Conservation (phyloP, 2,797 vertebrate species). For the Pseudotriccus pelzelni region DNA sequence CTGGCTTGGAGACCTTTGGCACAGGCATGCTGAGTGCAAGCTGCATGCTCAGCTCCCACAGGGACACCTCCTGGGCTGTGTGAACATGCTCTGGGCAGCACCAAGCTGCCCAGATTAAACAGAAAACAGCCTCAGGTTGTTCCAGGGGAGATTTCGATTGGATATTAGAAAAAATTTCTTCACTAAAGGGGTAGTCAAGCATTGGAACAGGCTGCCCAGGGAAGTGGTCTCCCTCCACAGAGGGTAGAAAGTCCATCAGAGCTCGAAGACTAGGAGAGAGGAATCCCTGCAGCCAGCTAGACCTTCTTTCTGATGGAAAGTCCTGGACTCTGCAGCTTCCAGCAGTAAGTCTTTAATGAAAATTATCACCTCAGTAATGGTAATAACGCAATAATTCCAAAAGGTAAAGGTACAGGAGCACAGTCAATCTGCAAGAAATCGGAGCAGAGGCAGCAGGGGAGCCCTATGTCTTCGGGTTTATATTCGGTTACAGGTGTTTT, state of each 20-base stretch:
- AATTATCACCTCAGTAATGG: constrained; percentile 22
- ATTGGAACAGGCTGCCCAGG: background rate
- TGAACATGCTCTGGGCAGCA: background rate
- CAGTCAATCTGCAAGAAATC: constrained; percentile 20
- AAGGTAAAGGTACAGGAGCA: background rate
- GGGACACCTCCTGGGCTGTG: rapidly evolving
- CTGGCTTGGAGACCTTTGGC: background rate
- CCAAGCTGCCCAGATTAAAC: background rate
- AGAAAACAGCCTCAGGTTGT: rapidly evolving
- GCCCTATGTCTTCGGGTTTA: background rate
- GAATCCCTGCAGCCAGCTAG: background rate
- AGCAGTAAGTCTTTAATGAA: background rate
- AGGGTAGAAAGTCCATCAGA: background rate
- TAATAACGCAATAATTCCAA: constrained; percentile 11
- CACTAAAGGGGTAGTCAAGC: background rate
- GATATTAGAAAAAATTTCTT: background rate
- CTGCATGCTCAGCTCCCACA: rapidly evolving
- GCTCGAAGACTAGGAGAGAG: background rate
- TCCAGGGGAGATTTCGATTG: background rate
- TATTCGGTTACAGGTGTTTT: background rate
- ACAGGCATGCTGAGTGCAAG: rapidly evolving
- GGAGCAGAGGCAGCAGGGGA: constrained; percentile 1
- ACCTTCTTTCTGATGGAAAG: background rate
- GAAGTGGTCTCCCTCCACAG: rapidly evolving
- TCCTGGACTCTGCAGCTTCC: background rate